These are phyloP conservation scores for Delphinus delphis DNA, from an alignment of 2,113 vertebrate genomes.

Conservation along the genomic window DNA sequence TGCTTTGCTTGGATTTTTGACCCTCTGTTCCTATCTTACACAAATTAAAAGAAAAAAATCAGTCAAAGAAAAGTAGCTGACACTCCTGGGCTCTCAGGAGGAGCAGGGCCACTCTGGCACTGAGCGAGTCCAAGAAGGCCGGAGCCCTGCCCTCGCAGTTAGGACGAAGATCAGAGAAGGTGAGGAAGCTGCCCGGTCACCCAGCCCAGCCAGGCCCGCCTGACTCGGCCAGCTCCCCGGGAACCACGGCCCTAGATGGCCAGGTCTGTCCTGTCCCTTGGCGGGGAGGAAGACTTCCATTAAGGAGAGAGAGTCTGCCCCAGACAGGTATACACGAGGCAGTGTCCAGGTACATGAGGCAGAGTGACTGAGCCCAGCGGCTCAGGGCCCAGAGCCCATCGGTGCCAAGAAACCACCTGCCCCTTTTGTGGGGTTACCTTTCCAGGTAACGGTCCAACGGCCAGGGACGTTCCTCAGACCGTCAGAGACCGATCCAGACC, in stretches of 20 bases:
- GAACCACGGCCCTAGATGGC: neutral
- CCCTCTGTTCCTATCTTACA: rapidly evolving
- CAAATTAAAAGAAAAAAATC: rapidly evolving
- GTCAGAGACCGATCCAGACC: rapidly evolving
- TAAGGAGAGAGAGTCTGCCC: neutral
- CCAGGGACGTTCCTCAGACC: neutral
- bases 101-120: neutral
- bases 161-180: neutral
- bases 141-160: rapidly evolving
- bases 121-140: neutral
- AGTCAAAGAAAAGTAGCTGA: rapidly evolving
- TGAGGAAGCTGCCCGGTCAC: rapidly evolving
- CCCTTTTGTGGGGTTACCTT: rapidly evolving
- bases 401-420: rapidly evolving
- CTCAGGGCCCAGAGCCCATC: neutral
- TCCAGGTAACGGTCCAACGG: neutral
- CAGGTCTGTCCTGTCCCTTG: neutral
- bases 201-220: neutral
- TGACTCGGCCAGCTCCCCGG: rapidly evolving
- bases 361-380: neutral
- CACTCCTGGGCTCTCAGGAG: rapidly evolving
- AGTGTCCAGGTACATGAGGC: neutral
- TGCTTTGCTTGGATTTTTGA: rapidly evolving
- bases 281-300: too few relatives aligned
- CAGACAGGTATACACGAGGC: too few relatives aligned